These are phyloP conservation scores for Thereva unica DNA, from an alignment of 2,888 invertebrate species.

Conservation along the genomic window DNA sequence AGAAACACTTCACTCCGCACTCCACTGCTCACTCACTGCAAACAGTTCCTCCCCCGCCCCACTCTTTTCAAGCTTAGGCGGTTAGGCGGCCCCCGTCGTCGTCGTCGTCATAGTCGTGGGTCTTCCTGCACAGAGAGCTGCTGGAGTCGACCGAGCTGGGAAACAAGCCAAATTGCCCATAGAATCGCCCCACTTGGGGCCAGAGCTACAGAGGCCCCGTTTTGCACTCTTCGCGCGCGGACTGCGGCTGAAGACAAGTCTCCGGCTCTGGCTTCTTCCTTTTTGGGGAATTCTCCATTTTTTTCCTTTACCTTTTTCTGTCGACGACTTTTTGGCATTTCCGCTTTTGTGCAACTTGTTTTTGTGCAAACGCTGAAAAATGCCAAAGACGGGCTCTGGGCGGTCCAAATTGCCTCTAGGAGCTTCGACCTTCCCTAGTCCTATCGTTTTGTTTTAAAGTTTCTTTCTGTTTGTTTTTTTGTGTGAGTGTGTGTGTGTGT, in stretches of 20 bases:
- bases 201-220: no score
- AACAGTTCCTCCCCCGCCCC: neutral
- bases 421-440: neutral
- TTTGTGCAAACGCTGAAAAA: neutral
- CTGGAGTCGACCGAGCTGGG: constrained; percentile 14
- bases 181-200: no score
- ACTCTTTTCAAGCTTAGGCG: no score
- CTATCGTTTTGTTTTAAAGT: neutral
- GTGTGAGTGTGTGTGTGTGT: constrained; percentile 6
- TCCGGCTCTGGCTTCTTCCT: constrained; percentile 20
- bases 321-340: constrained; percentile 24
- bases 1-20: constrained; percentile 5
- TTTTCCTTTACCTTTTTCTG: neutral
- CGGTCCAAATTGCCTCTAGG: constrained; percentile 15
- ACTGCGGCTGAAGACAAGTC: constrained; percentile 8
- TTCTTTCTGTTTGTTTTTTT: neutral
- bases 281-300: constrained; percentile 6
- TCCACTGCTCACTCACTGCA: neutral
- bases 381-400: constrained; percentile 13
- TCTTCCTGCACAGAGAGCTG: neutral
- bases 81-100: no score
- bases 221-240: no score
- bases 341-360: constrained; percentile 15
- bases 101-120: no score
- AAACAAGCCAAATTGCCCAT: constrained; percentile 24